Evolutionary conservation across 2,888 invertebrate species (phyloP).

Genomic region (Pycnomerus fuliginosus): DNA sequence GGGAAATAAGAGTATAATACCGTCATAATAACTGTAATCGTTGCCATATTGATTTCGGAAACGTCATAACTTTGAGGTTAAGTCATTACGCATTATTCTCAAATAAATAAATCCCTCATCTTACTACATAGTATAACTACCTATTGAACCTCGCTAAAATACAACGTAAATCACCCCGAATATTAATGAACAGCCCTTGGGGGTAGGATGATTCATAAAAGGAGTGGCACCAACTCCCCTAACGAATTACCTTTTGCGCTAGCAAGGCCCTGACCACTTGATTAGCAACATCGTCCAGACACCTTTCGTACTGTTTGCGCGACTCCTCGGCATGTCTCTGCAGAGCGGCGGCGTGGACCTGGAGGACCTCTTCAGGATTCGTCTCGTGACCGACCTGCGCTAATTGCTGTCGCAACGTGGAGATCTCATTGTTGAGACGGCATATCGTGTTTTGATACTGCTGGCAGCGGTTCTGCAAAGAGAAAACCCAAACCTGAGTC

Average conservation of each 20-base stretch:
- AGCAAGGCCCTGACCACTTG: slow-evolving; percentile 80
- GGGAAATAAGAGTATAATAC: too few species aligned
- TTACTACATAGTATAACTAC: too few species aligned
- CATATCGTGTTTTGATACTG: slow-evolving; percentile 70
- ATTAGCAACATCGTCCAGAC: slow-evolving; percentile 81
- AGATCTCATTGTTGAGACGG: slow-evolving; percentile 68
- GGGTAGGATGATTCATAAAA: too few species aligned
- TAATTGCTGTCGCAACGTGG: slow-evolving; percentile 64
- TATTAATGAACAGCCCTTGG: too few species aligned
- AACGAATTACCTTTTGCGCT: slow-evolving; percentile 80
- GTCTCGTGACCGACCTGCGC: slow-evolving; percentile 51
- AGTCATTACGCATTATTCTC: too few species aligned
- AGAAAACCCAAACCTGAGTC: slow-evolving; percentile 36
- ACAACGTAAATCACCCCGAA: too few species aligned
- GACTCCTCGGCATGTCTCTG: slow-evolving; percentile 66
- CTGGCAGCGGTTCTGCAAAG: slow-evolving; percentile 65
- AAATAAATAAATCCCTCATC: too few species aligned
- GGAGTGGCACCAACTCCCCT: too few species aligned
- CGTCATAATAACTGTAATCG: too few species aligned
- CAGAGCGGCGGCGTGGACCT: slow-evolving; percentile 63
- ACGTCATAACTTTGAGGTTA: too few species aligned
- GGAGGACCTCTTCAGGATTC: slow-evolving; percentile 57
- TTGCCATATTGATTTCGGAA: too few species aligned
- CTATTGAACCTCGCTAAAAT: too few species aligned
- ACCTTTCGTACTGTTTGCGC: slow-evolving; percentile 73